Evolutionary conservation across 2,888 invertebrate species (phyloP).

Genomic region (Digitonthophagus gazella): DNA sequence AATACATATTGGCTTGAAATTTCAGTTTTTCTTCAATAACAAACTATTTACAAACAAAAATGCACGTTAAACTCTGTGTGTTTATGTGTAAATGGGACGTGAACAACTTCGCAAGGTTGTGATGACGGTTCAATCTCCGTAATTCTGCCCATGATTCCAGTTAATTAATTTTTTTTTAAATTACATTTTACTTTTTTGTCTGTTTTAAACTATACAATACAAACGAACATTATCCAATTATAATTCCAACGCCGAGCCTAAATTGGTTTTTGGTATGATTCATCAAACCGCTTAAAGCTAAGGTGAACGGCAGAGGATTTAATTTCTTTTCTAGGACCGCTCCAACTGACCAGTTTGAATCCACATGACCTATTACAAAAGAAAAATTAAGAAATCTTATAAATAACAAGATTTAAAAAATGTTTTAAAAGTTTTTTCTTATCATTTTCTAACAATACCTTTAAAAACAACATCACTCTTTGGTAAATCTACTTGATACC

Average conservation of each 20-base stretch:
- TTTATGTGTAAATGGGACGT: constrained; percentile 17
- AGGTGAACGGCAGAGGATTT: constrained; percentile 88
- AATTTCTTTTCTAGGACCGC: constrained; percentile 93
- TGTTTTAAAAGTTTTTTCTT: not conserved
- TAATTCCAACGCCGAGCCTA: constrained; percentile 90
- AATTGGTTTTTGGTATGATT: constrained; percentile 92
- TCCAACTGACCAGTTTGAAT: constrained; percentile 91
- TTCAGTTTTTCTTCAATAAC: constrained; percentile 18
- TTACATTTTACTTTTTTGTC: constrained; percentile 24
- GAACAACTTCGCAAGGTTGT: not conserved
- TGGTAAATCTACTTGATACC: constrained; percentile 93
- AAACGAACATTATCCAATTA: constrained; percentile 71
- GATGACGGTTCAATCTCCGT: constrained; percentile 10
- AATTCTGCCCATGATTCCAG: constrained; percentile 23
- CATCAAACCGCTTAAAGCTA: constrained; percentile 87
- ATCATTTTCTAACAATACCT: constrained; percentile 59
- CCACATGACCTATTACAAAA: constrained; percentile 73
- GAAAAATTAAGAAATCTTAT: constrained; percentile 6
- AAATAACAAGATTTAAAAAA: constrained; percentile 1
- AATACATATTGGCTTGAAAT: constrained; percentile 19
- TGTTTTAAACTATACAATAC: constrained; percentile 21
- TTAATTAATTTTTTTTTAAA: constrained; percentile 22
- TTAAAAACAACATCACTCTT: constrained; percentile 91
- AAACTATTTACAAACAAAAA: constrained; percentile 27
- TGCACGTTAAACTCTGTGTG: constrained; percentile 18